Evolutionary conservation across 37 sponge, comb jelly and placozoan species (phyloP), one percentile per base, ranked within the genome.

Genomic region (Aphrocallistes beatrix): DNA sequence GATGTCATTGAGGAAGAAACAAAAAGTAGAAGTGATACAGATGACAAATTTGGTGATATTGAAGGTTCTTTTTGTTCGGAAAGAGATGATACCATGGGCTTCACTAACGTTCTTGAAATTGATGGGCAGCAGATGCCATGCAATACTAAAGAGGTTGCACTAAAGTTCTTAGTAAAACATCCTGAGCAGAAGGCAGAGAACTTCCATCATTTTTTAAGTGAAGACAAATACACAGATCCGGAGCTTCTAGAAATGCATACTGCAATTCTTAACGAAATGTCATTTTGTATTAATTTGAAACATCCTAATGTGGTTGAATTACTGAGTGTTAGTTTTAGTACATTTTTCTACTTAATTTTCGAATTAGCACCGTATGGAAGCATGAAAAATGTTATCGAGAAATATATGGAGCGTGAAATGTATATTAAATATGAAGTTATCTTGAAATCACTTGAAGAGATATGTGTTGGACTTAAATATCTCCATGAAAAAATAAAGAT

Each of bases 101-200:
- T 6, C 45, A 13, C 6, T 42, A 16, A 13, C 45, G 13, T 16
- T 13, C 13, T 42, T 42, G 45, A 42, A 16, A 13, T 16, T 16
- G 45, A 42, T 16, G 45, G 45, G 13, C 6, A 42, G 6, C 6
- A 42, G 13, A 60, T 21, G 1, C 10, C 75, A 47, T 47, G 49
- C 17, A 17, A 47, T 60, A 30, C 10, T 25, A 60, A 60, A 32
- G 34, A 8, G n/a, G 75, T 60, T 19, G 75, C 75, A 25, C 75
- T 60, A 19, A 60, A 60, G n/a, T 60, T 60, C n/a, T 28, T 60
- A 6, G 75, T 60, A 60, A 60, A 60, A 60, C n/a, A 60, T 13
- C 75, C 75, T 60, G 75, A 60, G 3, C 75, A 60, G n/a, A 60
- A 60, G n/a, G 25, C 75, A 3, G 75, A 60, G n/a, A 60, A 60